Evolutionary conservation across 2,113 vertebrate genomes (phyloP).

Genomic region (Periophthalmus modestus): DNA sequence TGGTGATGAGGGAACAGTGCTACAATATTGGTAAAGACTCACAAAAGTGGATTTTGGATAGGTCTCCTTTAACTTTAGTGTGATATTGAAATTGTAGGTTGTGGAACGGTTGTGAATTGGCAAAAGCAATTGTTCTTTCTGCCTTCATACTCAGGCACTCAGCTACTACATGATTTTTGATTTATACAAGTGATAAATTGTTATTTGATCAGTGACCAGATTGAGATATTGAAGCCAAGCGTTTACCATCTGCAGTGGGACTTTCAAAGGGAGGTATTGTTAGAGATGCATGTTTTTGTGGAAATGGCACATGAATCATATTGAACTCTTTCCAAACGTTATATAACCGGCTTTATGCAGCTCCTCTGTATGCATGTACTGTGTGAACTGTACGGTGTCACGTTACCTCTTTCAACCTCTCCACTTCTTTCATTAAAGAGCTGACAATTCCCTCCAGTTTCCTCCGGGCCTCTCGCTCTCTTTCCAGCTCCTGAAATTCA

Average conservation of each 20-base stretch:
- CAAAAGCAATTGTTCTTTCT: not conserved
- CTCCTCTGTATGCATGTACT: constrained; percentile 19
- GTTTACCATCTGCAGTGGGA: constrained; percentile 1
- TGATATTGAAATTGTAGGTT: not conserved
- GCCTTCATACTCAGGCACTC: not conserved
- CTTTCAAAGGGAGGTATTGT: not conserved
- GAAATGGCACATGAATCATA: constrained; percentile 17
- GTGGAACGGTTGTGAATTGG: not conserved
- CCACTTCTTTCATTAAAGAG: constrained; percentile 70
- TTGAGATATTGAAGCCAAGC: not conserved
- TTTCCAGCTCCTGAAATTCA: constrained; percentile 68
- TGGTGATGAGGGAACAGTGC: not conserved
- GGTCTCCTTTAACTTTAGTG: not conserved
- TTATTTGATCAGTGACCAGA: not conserved
- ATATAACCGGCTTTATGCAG: constrained; percentile 19
- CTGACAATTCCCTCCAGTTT: constrained; percentile 66
- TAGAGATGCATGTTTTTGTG: not conserved
- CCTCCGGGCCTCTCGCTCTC: constrained; percentile 62
- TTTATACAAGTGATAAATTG: not conserved
- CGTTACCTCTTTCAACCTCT: constrained; percentile 73
- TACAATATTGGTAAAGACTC: not conserved
- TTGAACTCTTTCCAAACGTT: constrained; percentile 24
- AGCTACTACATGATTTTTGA: not conserved
- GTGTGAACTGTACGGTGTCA: constrained; percentile 5
- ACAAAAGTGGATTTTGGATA: not conserved